These are phyloP conservation scores for Typhlichthys subterraneus DNA, from an alignment of 2,797 vertebrate genomes.

Conservation along the genomic window DNA sequence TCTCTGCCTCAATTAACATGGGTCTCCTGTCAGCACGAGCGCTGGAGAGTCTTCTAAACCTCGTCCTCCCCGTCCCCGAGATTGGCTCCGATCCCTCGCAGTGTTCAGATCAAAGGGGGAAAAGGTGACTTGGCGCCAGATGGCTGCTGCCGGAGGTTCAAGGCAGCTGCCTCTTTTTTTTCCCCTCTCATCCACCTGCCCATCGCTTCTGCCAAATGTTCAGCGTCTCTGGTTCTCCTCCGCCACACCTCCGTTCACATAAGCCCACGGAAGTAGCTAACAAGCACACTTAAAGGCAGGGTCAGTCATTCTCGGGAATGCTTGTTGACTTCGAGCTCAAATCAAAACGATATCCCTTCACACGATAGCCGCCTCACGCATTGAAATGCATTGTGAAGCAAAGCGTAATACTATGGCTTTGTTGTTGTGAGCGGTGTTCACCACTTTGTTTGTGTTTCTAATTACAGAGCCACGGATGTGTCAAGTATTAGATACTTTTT, in stretches of 20 bases:
- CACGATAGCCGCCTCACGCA: too few relatives aligned
- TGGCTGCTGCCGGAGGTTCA: conserved; percentile 12
- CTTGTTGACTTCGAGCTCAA: too few relatives aligned
- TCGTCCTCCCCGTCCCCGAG: conserved; percentile 7
- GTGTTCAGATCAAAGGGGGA: conserved; percentile 31
- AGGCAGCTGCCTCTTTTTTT: conserved; percentile 13
- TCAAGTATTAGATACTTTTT: too few relatives aligned
- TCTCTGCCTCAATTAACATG: conserved; percentile 1
- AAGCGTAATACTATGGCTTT: too few relatives aligned
- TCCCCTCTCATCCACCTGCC: conserved; percentile 19
- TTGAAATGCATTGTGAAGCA: too few relatives aligned
- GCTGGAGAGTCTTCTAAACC: conserved; percentile 9
- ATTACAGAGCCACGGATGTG: neutral
- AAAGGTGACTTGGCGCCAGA: conserved; percentile 12
- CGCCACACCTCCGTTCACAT: neutral
- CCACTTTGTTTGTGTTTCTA: too few relatives aligned
- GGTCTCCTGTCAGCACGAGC: neutral
- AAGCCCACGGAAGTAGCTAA: conserved; percentile 1
- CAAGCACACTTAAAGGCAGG: too few relatives aligned
- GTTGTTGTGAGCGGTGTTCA: too few relatives aligned
- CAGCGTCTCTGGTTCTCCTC: neutral
- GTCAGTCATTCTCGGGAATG: too few relatives aligned
- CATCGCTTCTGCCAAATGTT: neutral
- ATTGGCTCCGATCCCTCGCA: conserved; percentile 31
- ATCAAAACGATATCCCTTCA: too few relatives aligned